phyloP scores from a whole-genome alignment of 2,888 invertebrate species.

The Mimas tiliae region DNA sequence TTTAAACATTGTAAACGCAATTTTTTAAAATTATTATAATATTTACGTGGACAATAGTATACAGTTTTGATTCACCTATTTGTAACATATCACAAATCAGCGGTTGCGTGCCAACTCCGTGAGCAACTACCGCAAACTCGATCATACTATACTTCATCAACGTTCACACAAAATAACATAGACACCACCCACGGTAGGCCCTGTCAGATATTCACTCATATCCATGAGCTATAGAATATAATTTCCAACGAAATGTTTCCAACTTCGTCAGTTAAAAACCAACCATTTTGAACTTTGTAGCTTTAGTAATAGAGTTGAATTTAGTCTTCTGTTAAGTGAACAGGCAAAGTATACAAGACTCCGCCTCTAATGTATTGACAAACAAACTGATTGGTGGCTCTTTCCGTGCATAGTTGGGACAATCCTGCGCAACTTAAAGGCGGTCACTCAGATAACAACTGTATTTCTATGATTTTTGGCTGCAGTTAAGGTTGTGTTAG shows the following conservation, averaged over 20 bases:
- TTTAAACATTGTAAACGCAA: neutral
- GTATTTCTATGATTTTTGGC: conserved; percentile 42
- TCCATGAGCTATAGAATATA: conserved; percentile 43
- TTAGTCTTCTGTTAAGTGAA: conserved; percentile 31
- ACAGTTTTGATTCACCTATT: conserved; percentile 49
- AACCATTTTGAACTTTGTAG: neutral
- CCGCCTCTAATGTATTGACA: conserved; percentile 73
- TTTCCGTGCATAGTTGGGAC: conserved; percentile 56
- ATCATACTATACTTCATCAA: conserved; percentile 77
- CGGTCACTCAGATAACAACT: conserved; percentile 59
- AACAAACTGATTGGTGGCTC: conserved; percentile 74
- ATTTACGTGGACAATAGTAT: conserved; percentile 30
- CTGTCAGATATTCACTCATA: conserved; percentile 54
- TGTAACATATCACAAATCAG: conserved; percentile 72
- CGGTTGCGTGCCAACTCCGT: conserved; percentile 78
- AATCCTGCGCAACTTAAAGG: conserved; percentile 77
- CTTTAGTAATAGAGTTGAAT: conserved; percentile 27
- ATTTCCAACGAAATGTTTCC: conserved; percentile 35
- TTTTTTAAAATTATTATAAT: neutral
- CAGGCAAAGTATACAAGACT: conserved; percentile 53
- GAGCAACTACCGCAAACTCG: conserved; percentile 81
- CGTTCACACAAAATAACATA: conserved; percentile 76
- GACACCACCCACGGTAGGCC: conserved; percentile 49
- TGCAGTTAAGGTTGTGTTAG: conserved; percentile 19
- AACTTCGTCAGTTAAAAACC: neutral